Evolutionary conservation across 2,797 vertebrate genomes (phyloP).

Genomic region (Lindbergichthys nudifrons): DNA sequence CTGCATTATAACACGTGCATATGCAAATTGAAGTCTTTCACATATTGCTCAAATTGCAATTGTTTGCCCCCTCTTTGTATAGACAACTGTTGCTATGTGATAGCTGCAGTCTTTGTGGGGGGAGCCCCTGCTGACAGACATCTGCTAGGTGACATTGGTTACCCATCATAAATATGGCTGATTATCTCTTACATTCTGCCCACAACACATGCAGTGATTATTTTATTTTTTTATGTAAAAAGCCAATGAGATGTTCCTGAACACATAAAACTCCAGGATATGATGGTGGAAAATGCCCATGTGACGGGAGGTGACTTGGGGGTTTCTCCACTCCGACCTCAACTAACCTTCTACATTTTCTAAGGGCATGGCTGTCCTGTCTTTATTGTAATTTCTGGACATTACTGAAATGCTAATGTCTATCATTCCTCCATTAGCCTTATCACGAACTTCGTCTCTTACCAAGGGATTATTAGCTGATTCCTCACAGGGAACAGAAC

Average conservation of each 20-base stretch:
- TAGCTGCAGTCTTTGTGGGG: not conserved
- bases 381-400: constrained; percentile 47
- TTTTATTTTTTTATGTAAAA: not conserved
- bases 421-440: constrained; percentile 47
- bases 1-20: constrained; percentile 7
- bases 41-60: not conserved
- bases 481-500: not conserved
- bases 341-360: constrained; percentile 50
- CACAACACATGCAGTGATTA: not conserved
- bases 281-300: not conserved
- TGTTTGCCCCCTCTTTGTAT: not conserved
- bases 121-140: not conserved
- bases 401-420: constrained; percentile 69
- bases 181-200: not conserved
- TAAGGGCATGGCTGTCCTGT: constrained; percentile 18
- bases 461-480: constrained; percentile 29
- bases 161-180: constrained; percentile 1
- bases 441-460: constrained; percentile 29
- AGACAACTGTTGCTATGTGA: not conserved
- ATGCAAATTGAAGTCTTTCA: constrained; percentile 17
- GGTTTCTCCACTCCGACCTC: not conserved
- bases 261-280: no score
- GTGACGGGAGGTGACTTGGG: not conserved
- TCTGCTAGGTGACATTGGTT: constrained; percentile 1
- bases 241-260: not conserved